A percentile compares a stretch with the other conserved stretches of the same genome.
phyloP scores from a whole-genome alignment of 2,888 invertebrate species.

The Flexamia atlantica region DNA sequence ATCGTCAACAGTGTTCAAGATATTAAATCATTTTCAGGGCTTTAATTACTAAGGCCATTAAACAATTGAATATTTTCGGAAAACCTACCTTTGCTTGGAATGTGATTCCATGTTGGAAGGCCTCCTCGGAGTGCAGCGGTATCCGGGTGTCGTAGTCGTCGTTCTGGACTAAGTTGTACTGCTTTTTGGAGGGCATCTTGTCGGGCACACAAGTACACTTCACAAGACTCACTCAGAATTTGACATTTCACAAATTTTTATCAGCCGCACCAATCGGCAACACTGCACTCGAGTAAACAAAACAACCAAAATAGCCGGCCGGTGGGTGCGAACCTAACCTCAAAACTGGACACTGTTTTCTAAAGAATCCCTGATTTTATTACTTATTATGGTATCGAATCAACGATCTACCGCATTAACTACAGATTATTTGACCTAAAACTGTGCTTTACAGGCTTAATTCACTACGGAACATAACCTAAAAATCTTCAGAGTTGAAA shows the following conservation, averaged over 20 bases:
- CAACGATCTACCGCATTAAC: not conserved
- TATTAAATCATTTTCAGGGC: too few species aligned
- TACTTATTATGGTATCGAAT: too few species aligned
- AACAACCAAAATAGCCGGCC: conserved; percentile 55
- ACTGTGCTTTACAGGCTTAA: not conserved
- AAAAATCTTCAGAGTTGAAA: conserved; percentile 21
- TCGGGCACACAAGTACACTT: not conserved
- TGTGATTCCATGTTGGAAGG: conserved; percentile 97
- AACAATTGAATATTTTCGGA: too few species aligned
- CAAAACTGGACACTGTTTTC: not conserved
- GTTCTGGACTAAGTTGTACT: conserved; percentile 96
- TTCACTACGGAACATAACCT: conserved; percentile 23
- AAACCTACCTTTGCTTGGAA: conserved; percentile 95
- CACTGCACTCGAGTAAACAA: conserved; percentile 55
- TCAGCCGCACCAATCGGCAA: conserved; percentile 44
- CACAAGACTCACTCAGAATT: conserved; percentile 18
- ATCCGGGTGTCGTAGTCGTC: conserved; percentile 97
- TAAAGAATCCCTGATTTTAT: not conserved
- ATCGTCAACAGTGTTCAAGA: too few species aligned
- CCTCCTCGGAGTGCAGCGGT: conserved; percentile 98
- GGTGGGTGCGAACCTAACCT: conserved; percentile 10
- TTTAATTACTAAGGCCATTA: too few species aligned
- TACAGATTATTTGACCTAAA: not conserved
- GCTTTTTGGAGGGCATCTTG: conserved; percentile 90
- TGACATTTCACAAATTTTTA: conserved; percentile 5